phyloP scores from a whole-genome alignment of 2,888 invertebrate species.

The Microchrysa polita region DNA sequence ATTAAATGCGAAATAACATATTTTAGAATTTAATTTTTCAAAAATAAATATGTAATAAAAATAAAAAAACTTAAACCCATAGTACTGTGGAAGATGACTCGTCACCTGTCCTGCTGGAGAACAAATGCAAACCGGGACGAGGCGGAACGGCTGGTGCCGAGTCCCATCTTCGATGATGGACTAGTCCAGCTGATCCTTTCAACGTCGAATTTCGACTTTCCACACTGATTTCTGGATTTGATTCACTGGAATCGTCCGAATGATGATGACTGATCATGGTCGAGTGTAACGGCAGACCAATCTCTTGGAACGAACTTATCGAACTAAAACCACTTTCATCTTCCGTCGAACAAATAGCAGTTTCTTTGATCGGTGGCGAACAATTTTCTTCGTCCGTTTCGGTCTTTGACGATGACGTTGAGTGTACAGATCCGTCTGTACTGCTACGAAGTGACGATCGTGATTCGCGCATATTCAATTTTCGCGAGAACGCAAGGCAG shows the following conservation, averaged over 20 bases:
- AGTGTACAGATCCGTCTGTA: constrained; percentile 64
- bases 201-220: constrained; percentile 62
- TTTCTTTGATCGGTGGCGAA: constrained; percentile 41
- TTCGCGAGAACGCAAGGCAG: constrained; percentile 57
- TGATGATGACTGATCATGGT: constrained; percentile 47
- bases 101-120: constrained; percentile 45
- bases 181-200: constrained; percentile 54
- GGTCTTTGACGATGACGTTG: constrained; percentile 58
- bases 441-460: constrained; percentile 63
- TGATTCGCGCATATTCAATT: constrained; percentile 62
- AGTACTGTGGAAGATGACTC: constrained; percentile 51
- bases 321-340: constrained; percentile 89
- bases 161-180: constrained; percentile 49
- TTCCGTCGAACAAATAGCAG: constrained; percentile 65
- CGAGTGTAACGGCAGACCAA: constrained; percentile 70
- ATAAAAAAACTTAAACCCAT: constrained; percentile 51
- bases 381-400: constrained; percentile 61
- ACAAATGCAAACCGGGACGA: constrained; percentile 45
- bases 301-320: constrained; percentile 85
- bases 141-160: constrained; percentile 50
- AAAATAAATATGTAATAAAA: background rate
- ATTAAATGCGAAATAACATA: constrained; percentile 27
- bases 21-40: background rate
- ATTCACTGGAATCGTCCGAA: constrained; percentile 50
- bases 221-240: constrained; percentile 49